Base-by-base conservation (phyloP, 2,113 vertebrate species). In the Panthera uncia region DNA sequence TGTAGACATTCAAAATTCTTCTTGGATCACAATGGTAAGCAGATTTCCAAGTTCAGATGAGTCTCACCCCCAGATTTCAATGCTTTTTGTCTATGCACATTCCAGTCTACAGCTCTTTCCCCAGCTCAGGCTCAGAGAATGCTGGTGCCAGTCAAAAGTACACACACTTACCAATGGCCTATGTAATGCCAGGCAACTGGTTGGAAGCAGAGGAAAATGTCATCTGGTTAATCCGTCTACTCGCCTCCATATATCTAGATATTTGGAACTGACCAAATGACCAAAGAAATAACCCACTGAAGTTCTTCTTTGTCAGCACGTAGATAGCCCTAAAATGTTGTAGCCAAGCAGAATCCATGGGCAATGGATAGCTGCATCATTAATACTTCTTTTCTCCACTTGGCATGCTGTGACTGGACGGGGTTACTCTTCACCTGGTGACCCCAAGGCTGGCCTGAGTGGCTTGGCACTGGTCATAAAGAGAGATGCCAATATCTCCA, bases 361-460 rank as follows among this genome's bases (percentile, higher is more conserved):
- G 4, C 33, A 57, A 91, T 61, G 84, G 27, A 74, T 84, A 88
- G 65, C 21, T 65, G n/a, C 14, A 78, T 80, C 25, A 78, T 66
- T 92, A 80, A 71, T 36, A 41, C 50, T 79, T 97, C 41, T 52
- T 61, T 94, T 91, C 52, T 89, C n/a, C 61, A 95, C 1, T 55
- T 95, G 61, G n/a, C 50, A 85, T 33, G 27, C 15, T 69, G 21
- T 96, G 36, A 48, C 61, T 95, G 31, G 83, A 78, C 8, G 66
- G 63, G 81, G 2, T 78, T 97, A 93, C 66, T 96, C 13, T 27
- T 61, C 57, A 94, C 63, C 41, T 97, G 73, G 21, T 89, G n/a
- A 95, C 52, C 45, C n/a, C 48, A 88, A 83, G 27, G 1, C 85
- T 94, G 66, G 36, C 61, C 69, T 74, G 15, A 91, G 78, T 52